phyloP scores from a whole-genome alignment of 1,140 invertebrate genomes.

The Battus philenor region DNA sequence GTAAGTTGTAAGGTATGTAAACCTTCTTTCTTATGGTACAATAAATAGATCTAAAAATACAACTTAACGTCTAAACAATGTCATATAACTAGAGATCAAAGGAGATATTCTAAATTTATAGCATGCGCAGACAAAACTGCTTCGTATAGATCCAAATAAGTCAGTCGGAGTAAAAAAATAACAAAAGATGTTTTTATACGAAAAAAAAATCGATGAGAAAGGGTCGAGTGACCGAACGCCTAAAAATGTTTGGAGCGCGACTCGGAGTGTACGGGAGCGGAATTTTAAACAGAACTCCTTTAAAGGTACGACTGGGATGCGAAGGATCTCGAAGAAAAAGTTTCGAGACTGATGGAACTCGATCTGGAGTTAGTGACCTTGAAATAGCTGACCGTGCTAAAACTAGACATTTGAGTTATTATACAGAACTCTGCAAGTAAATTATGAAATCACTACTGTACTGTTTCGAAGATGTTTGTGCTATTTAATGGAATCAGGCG shows the following conservation, averaged over 20 bases:
- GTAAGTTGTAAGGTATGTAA: too few relatives aligned
- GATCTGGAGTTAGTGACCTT: slow-evolving; percentile 17
- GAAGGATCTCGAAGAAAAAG: slow-evolving; percentile 34
- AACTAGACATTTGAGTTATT: too few relatives aligned
- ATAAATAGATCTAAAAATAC: too few relatives aligned
- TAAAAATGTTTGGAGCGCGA: slow-evolving; percentile 53
- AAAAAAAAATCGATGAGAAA: slow-evolving; percentile 46
- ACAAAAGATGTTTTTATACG: slow-evolving; percentile 27
- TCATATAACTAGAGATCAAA: background rate
- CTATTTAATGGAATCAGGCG: too few relatives aligned
- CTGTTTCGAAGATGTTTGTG: too few relatives aligned
- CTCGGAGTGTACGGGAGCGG: slow-evolving; percentile 41
- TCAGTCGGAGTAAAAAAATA: slow-evolving; percentile 30
- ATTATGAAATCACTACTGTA: too few relatives aligned
- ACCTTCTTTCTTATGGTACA: too few relatives aligned
- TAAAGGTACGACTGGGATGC: slow-evolving; percentile 40
- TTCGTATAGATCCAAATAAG: slow-evolving; percentile 29
- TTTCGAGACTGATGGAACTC: slow-evolving; percentile 16
- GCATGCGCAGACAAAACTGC: slow-evolving; percentile 7
- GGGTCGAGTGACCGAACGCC: slow-evolving; percentile 39
- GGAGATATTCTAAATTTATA: slow-evolving; percentile 1
- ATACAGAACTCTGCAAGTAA: too few relatives aligned
- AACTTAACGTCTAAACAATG: background rate
- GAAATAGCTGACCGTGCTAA: too few relatives aligned
- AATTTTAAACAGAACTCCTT: slow-evolving; percentile 60